phyloP scores from a whole-genome alignment of 2,113 vertebrate species.

The Taxidea taxus region DNA sequence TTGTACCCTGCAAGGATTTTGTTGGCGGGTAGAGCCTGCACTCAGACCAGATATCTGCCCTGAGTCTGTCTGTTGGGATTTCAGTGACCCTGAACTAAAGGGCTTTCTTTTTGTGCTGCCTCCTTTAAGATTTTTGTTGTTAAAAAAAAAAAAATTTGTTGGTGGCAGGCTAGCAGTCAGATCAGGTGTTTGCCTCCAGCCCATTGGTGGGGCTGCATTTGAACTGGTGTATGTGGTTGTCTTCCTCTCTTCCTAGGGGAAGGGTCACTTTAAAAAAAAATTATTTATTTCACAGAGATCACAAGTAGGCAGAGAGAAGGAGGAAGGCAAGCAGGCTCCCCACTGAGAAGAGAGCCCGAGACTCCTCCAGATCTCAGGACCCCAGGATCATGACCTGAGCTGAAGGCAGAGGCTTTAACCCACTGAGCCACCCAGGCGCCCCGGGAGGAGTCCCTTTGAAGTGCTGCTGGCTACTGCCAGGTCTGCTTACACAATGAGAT shows the following conservation, averaged over 20 bases:
- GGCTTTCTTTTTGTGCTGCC: not conserved
- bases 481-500: not conserved
- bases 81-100: not conserved
- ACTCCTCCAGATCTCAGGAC: too few relatives aligned
- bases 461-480: not conserved
- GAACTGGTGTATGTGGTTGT: not conserved
- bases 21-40: not conserved
- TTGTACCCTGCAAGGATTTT: not conserved
- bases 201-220: not conserved
- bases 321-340: too few relatives aligned
- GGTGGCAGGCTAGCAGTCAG: not conserved
- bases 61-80: not conserved
- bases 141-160: too few relatives aligned
- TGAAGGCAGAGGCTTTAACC: too few relatives aligned
- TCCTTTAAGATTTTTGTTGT: not conserved
- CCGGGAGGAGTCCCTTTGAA: not conserved
- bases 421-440: too few relatives aligned
- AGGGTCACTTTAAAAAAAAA: not conserved
- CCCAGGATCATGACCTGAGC: too few relatives aligned
- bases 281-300: too few relatives aligned
- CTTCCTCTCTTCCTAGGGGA: not conserved
- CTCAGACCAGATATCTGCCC: not conserved
- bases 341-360: too few relatives aligned
- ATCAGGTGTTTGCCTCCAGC: not conserved
- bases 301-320: too few relatives aligned